Evolutionary conservation across 2,113 vertebrate genomes (phyloP), one percentile per base, ranked within the genome.

Genomic region (Poeciliopsis turrubarensis): DNA sequence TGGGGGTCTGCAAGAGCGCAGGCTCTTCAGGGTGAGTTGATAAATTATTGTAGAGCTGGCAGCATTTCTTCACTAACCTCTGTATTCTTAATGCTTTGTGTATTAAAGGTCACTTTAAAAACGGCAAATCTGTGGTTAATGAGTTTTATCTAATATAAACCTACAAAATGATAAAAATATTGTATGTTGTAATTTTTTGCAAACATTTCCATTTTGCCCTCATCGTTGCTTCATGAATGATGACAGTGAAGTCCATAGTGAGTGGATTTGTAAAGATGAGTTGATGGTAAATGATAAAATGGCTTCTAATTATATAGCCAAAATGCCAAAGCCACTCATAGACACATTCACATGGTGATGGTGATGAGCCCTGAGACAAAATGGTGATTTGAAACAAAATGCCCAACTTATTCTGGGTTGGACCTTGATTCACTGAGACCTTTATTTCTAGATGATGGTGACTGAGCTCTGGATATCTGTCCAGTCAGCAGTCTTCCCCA

Each of bases 1-100:
- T 99, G 66, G 96, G 97, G 70, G 95, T 98, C 85, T 99, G 98
- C 94, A 99, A 99, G 94, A 99, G 96, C 91, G 94, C 95, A 37
- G 97, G 97, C 80, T 99, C 97, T 76, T 97, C 97, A 62, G 97
- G 97, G 98, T 99, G 95, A 98, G 97, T 94, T 77, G 60, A 72
- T 30, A 34, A 27, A n/a, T 74, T 22, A 54, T 39, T 51, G 25
- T 60, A 65, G 68, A 54, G 19, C 57, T 44, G 37, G 80, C 68
- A 44, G 66, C 71, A 80, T 76, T 73, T 79, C 70, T 78, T 88
- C 2, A 41, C 27, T 63, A 17, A 39, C 41, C 51, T n/a, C 9
- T 1, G 27, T 29, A 19, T 39, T 54, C 32, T 9, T 34, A 11
- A 17, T 4, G 8, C 2, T 14, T 8, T 57, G 57, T 47, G 37